A percentile compares a stretch with the other conserved stretches of the same genome.
phyloP scores from a whole-genome alignment of 2,113 vertebrate species.

The Ia io region DNA sequence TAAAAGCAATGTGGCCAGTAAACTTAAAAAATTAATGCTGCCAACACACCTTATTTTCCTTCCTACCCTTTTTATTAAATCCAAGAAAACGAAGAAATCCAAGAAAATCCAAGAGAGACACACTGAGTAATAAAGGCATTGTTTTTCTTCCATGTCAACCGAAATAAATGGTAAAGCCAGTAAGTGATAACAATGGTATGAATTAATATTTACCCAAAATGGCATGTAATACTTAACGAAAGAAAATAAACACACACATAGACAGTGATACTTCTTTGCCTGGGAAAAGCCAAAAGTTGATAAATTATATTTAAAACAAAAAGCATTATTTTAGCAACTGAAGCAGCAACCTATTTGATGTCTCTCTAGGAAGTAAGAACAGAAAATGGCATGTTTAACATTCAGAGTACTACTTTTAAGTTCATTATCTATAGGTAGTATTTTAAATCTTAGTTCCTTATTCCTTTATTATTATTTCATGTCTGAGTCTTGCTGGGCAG shows the following conservation, averaged over 20 bases:
- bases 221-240: not conserved
- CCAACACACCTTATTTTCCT: not conserved
- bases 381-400: not conserved
- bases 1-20: constrained; percentile 43
- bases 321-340: constrained; percentile 23
- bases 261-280: not conserved
- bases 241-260: not conserved
- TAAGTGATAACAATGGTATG: constrained; percentile 29
- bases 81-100: not conserved
- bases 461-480: constrained; percentile 43
- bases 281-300: constrained; percentile 43
- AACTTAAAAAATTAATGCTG: constrained; percentile 9
- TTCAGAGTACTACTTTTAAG: not conserved
- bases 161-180: not conserved
- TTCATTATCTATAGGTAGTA: not conserved
- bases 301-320: constrained; percentile 30
- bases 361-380: constrained; percentile 3
- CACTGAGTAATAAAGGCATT: not conserved
- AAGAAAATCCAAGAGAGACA: not conserved
- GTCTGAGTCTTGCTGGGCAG: constrained; percentile 2
- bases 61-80: not conserved
- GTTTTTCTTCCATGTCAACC: constrained; percentile 34
- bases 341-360: not conserved
- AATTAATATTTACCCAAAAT: constrained; percentile 37
- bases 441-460: constrained; percentile 25